Base-by-base conservation (phyloP, 2,113 vertebrate species). In the Leptosomus discolor region DNA sequence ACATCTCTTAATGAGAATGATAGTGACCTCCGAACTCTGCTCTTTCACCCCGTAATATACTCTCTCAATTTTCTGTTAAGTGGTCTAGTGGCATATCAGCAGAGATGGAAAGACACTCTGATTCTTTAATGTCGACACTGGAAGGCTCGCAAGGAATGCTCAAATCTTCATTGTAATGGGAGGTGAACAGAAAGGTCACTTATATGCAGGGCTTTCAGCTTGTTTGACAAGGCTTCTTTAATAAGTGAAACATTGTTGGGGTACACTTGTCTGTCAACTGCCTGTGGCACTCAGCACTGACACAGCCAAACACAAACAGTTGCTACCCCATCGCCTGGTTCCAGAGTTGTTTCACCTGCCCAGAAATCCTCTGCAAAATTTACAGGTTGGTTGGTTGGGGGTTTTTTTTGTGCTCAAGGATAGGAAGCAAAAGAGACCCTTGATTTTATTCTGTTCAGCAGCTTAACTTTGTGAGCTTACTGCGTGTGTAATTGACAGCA, bases 1-100 rank as follows among this genome's bases (percentile, higher is more conserved):
- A 96, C 91, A 96, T 97, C 95, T 95, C 97, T 97, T 98, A 98
- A 98, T 97, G 98, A 98, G 97, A 98, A 98, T 97, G 90, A 96
- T 96, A 97, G 95, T 43, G 94, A 98, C 97, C 97, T 95, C 87
- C 89, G 96, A 98, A 97, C 98, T 90, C 95, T 97, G 96, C 96
- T 97, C 96, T 97, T 97, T 98, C 89, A 97, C 97, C 93, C 92
- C 36, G 87, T 97, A 98, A 98, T 97, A 97, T 92, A 95, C 88
- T 95, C 97, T 98, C 97, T 98, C 97, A 95, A 92, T 98, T 98
- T 98, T 98, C 97, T 97, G 96, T 97, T 98, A 98, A 98, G 97
- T 97, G 96, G 94, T 90, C 88, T 80, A 89, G 95, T 84, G 90
- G 92, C 92, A 78, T 88, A 95, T 97, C 96, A 96, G 93, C 96